Conservation (phyloP, 2,888 invertebrate genomes). For the Sarcophaga variegata region DNA sequence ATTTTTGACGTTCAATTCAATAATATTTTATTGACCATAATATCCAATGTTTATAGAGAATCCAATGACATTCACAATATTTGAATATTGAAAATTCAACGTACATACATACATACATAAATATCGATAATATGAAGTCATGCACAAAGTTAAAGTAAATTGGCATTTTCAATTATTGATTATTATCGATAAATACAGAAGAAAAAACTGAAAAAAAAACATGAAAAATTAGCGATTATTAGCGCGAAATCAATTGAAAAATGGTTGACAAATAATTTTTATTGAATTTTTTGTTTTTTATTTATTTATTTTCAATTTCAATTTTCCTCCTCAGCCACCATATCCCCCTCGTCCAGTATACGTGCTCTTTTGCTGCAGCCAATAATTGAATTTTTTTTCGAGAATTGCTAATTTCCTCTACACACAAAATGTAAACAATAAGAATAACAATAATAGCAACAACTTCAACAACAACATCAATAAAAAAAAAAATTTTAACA, state of each 20-base stretch:
- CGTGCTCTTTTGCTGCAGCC: not conserved
- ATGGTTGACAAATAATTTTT: slow-evolving; percentile 42
- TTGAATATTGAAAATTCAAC: not conserved
- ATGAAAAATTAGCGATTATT: slow-evolving; percentile 64
- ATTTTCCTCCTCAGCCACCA: not conserved
- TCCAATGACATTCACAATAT: too few relatives aligned
- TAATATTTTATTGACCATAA: not conserved
- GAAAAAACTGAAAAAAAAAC: slow-evolving; percentile 21
- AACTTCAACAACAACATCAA: not conserved
- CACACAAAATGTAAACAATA: slow-evolving; percentile 38
- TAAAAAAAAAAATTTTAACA: slow-evolving; percentile 15
- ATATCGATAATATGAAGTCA: slow-evolving; percentile 41
- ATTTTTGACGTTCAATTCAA: not conserved
- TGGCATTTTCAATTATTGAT: slow-evolving; percentile 63
- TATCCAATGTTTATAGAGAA: too few relatives aligned
- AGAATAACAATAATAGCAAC: slow-evolving; percentile 18
- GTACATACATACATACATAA: not conserved
- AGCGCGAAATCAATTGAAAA: slow-evolving; percentile 54
- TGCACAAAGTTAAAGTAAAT: slow-evolving; percentile 50
- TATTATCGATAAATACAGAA: slow-evolving; percentile 48
- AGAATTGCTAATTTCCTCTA: slow-evolving; percentile 64
- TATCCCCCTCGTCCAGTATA: too few relatives aligned
- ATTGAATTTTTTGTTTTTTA: not conserved
- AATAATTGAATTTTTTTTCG: slow-evolving; percentile 55
- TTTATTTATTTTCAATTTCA: slow-evolving; percentile 49